phyloP scores from a whole-genome alignment of 2,113 vertebrate species.

The Aspiorhynchus laticeps region DNA sequence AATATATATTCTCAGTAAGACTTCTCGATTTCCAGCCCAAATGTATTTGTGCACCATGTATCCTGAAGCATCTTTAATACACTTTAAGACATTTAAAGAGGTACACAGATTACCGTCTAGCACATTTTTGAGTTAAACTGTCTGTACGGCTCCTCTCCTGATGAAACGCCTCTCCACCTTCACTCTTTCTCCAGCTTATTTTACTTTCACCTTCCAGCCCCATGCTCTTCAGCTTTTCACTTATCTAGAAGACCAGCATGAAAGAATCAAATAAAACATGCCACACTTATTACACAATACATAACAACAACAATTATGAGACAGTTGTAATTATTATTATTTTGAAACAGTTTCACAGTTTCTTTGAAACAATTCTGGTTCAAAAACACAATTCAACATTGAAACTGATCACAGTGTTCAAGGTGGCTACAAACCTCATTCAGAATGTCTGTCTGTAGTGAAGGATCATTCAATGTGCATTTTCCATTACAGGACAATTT shows the following conservation, averaged over 20 bases:
- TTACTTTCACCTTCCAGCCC: not conserved
- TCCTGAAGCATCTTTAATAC: too few species aligned
- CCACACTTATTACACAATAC: too few species aligned
- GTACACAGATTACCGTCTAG: not conserved
- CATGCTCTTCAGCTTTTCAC: not conserved
- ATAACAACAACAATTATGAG: too few species aligned
- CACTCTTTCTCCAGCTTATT: conserved; percentile 6
- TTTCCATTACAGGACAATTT: conserved; percentile 2
- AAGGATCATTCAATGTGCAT: not conserved
- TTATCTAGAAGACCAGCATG: conserved; percentile 22
- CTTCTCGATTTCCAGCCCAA: too few species aligned
- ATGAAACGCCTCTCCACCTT: conserved; percentile 21
- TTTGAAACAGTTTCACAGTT: too few species aligned
- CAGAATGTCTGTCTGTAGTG: not conserved
- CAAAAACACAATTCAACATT: not conserved
- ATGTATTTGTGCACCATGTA: too few species aligned
- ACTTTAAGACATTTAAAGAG: not conserved
- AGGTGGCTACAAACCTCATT: conserved; percentile 23
- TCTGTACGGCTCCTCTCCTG: not conserved
- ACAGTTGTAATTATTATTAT: too few species aligned
- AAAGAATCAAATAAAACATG: not conserved
- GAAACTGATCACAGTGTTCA: conserved; percentile 11
- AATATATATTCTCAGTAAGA: too few species aligned
- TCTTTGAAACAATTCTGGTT: too few species aligned
- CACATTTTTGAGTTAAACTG: not conserved